Percentiles rank a stretch among this genome's conserved stretches.
phyloP scores from a whole-genome alignment of 2,797 vertebrate species.

The Myripristis murdjan region DNA sequence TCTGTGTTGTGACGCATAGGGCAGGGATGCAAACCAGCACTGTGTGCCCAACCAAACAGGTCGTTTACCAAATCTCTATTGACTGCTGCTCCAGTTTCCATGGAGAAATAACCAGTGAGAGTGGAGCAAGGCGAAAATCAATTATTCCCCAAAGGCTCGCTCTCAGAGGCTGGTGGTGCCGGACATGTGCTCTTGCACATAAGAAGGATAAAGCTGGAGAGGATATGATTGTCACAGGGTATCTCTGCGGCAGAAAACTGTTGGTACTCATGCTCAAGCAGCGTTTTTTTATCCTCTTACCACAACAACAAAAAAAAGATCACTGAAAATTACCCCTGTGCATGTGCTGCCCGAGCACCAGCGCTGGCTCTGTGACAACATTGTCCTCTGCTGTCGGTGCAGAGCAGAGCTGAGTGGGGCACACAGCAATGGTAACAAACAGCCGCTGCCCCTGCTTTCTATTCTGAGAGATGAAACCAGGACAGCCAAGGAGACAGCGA shows the following conservation, averaged over 20 bases:
- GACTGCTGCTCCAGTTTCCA: constrained; percentile 78
- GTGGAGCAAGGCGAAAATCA: constrained; percentile 49
- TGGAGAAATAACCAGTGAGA: constrained; percentile 64
- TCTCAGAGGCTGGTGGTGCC: constrained; percentile 12
- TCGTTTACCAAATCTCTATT: constrained; percentile 71
- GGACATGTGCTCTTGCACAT: constrained; percentile 40
- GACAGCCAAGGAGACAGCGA: constrained; percentile 59
- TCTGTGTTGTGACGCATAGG: constrained; percentile 58
- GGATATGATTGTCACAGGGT: constrained; percentile 13
- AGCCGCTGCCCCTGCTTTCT: constrained; percentile 59
- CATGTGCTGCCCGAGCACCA: constrained; percentile 6
- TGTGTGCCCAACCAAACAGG: constrained; percentile 56
- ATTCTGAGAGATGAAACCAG: constrained; percentile 71
- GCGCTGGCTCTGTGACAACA: constrained; percentile 36
- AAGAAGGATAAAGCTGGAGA: constrained; percentile 24
- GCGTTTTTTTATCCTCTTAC: not conserved
- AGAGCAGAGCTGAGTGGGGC: constrained; percentile 20
- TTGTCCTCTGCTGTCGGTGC: constrained; percentile 40
- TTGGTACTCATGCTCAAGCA: not conserved
- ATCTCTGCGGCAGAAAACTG: constrained; percentile 9
- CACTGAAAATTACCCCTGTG: not conserved
- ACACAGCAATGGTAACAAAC: constrained; percentile 46
- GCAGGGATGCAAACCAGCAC: constrained; percentile 48
- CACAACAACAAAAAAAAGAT: not conserved
- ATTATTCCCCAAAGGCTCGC: constrained; percentile 45